Base-by-base conservation (phyloP, 2,888 invertebrate genomes). In the Nudaria mundana region DNA sequence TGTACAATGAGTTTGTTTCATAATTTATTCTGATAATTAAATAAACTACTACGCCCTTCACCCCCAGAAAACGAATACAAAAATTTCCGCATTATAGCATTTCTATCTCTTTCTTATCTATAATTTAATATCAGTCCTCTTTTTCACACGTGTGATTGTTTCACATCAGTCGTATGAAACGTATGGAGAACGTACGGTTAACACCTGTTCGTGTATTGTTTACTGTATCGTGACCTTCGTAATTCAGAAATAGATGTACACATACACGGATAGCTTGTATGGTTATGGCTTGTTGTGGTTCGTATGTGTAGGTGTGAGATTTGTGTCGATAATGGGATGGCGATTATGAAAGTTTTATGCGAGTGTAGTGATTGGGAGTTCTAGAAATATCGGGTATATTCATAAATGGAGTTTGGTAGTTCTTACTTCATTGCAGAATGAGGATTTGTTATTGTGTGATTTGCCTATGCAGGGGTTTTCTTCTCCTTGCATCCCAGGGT, bases 161-260 rank as follows among this genome's bases (percentile, higher is more conserved):
- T 28, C 3, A 8, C 8, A 28, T 28, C 28, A 28, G n/a, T 33
- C 8, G 16, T 15, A 8, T 26, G 18, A 6, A 26, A 20, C 16
- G 34, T 13, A 28, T 33, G 31, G 30, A 32, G 29, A 44, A 48
- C 51, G 52, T 49, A 55, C 37, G 46, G 48, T 28, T 35, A 36
- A 56, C 75, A 76, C 75, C 75, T 76, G 73, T 45, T 63, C 49
- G 14, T 32, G 30, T 52, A 66, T 71, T 76, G 75, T 73, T 73
- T 75, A 75, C 58, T 53, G 51, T 55, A 38, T 37, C n/a, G 41
- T 52, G 66, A 57, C 75, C 75, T 74, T 75, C 62, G 51, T 20
- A 15, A 46, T 45, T 52, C 65, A 47, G 61, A 71, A 74, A 75
- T 73, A 74, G 71, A 66, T 47, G 45, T 15, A 33, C 31, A 30